These are phyloP conservation scores for Micromussa lordhowensis DNA, from an alignment of 92 coral and sea anemone species.

Conservation along the genomic window DNA sequence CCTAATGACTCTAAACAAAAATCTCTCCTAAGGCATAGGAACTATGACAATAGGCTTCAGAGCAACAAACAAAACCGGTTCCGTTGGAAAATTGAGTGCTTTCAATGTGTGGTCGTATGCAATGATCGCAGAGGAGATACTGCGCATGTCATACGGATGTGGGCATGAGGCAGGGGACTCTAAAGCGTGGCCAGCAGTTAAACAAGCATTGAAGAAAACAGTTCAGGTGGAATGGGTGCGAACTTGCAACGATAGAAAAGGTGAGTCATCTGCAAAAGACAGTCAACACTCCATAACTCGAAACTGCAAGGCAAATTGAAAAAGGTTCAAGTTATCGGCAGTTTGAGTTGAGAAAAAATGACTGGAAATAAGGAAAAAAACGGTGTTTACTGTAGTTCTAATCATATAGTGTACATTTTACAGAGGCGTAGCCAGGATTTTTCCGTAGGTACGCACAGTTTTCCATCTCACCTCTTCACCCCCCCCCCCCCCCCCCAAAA, in stretches of 20 bases:
- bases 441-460: too few species aligned
- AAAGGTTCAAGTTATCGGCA: too few species aligned
- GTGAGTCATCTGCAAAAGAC: not conserved
- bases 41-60: constrained; percentile 31
- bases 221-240: not conserved
- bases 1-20: too few species aligned
- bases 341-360: too few species aligned
- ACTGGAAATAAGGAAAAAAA: too few species aligned
- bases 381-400: too few species aligned
- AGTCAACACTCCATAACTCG: too few species aligned
- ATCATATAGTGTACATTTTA: too few species aligned
- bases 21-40: constrained; percentile 24
- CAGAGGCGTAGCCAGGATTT: too few species aligned
- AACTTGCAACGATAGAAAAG: constrained; percentile 21
- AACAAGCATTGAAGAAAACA: not conserved
- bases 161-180: constrained; percentile 44
- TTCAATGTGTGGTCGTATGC: constrained; percentile 48
- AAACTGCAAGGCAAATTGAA: too few species aligned
- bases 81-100: constrained; percentile 25
- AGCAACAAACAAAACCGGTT: not conserved
- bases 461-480: too few species aligned
- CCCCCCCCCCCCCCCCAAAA: too few species aligned
- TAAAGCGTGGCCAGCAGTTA: constrained; percentile 37
- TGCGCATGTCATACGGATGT: constrained; percentile 69
- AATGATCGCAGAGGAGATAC: constrained; percentile 38